phyloP scores from a whole-genome alignment of 1,140 invertebrate genomes.

The Zaprionus africanus region DNA sequence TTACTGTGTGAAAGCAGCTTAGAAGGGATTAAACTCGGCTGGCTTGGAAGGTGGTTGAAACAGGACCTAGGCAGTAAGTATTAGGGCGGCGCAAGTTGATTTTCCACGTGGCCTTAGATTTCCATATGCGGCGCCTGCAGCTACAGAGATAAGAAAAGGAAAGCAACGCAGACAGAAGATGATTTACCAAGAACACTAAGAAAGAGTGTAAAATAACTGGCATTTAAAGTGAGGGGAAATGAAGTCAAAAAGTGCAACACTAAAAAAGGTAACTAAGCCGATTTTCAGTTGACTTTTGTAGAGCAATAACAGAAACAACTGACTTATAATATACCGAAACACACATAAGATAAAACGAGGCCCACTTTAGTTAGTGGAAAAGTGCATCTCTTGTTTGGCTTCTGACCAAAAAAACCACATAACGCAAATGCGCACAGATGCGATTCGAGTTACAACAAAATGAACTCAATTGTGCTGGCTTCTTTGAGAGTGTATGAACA shows the following conservation, averaged over 20 bases:
- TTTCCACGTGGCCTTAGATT: conserved; percentile 53
- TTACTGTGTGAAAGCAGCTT: conserved; percentile 70
- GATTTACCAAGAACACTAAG: neutral
- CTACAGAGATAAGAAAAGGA: conserved; percentile 61
- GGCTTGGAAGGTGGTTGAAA: neutral
- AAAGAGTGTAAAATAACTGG: neutral
- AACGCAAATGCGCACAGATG: conserved; percentile 39
- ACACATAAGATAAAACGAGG: conserved; percentile 34
- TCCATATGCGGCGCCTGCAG: conserved; percentile 51
- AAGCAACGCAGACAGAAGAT: conserved; percentile 7
- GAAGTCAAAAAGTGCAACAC: conserved; percentile 52
- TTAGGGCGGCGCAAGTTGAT: conserved; percentile 11
- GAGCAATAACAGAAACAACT: conserved; percentile 6
- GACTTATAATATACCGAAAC: neutral
- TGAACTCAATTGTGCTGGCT: conserved; percentile 36
- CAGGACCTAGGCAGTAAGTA: neutral
- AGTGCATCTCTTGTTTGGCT: conserved; percentile 68
- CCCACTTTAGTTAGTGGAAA: conserved; percentile 60
- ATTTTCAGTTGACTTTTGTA: conserved; percentile 32
- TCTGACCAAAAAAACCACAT: conserved; percentile 80
- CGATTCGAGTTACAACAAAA: conserved; percentile 78
- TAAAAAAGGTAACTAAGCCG: conserved; percentile 40
- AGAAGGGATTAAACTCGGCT: conserved; percentile 33
- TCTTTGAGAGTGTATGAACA: neutral
- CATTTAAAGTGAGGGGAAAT: neutral